phyloP scores from a whole-genome alignment of 2,797 vertebrate genomes.

The Geotrypetes seraphini region DNA sequence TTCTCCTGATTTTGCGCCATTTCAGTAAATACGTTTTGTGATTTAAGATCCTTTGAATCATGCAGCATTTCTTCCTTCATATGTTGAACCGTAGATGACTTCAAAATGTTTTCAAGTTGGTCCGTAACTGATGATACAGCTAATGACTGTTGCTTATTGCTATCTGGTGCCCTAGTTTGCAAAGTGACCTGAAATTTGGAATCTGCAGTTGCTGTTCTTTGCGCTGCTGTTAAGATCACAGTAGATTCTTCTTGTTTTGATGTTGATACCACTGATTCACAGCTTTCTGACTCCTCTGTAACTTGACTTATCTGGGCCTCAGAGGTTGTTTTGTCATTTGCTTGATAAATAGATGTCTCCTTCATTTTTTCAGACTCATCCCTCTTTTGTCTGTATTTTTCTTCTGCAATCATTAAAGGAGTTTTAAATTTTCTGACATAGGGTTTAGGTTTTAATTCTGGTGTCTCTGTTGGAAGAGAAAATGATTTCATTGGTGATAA shows the following conservation, averaged over 20 bases:
- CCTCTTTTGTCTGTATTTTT: conserved; percentile 64
- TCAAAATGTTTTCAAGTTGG: conserved; percentile 35
- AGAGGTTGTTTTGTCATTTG: conserved; percentile 5
- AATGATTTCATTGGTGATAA: conserved; percentile 59
- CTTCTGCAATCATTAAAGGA: conserved; percentile 82
- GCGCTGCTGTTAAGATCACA: background rate
- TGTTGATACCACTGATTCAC: background rate
- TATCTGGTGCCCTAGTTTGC: background rate
- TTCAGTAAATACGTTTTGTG: conserved; percentile 28
- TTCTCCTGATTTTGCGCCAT: conserved; percentile 32
- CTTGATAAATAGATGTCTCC: conserved; percentile 11
- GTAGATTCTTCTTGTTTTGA: background rate
- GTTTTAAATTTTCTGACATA: conserved; percentile 76
- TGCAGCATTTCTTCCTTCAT: conserved; percentile 23
- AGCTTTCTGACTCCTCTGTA: conserved; percentile 3
- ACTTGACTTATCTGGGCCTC: background rate
- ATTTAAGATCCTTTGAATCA: conserved; percentile 22
- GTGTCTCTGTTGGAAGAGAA: conserved; percentile 57
- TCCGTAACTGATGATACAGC: background rate
- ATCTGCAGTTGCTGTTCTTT: background rate
- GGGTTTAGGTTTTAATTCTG: conserved; percentile 54
- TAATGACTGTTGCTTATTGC: background rate
- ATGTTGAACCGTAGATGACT: conserved; percentile 32
- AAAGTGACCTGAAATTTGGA: background rate
- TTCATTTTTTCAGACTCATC: conserved; percentile 60